Evolutionary conservation across 2,113 vertebrate genomes (phyloP).

Genomic region (Gadus chalcogrammus): DNA sequence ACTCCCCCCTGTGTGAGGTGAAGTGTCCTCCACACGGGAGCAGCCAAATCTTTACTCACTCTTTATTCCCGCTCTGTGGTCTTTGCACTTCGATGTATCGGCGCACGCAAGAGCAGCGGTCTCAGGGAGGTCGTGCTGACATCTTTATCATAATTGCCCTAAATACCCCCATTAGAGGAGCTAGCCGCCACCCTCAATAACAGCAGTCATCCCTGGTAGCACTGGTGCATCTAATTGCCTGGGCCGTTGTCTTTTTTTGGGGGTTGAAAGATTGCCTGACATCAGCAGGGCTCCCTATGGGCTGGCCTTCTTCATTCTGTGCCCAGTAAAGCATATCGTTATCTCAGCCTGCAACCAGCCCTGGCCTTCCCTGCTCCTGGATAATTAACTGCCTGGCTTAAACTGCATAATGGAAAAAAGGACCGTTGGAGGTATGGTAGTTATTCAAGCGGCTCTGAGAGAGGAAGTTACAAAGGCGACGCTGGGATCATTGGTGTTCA

Average conservation of each 20-base stretch:
- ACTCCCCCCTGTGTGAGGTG: no score
- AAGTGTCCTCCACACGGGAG: conserved; percentile 20
- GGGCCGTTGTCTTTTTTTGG: conserved; percentile 46
- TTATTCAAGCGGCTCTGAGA: conserved; percentile 61
- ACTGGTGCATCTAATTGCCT: conserved; percentile 77
- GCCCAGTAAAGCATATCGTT: conserved; percentile 74
- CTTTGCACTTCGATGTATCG: conserved; percentile 57
- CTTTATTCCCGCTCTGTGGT: conserved; percentile 60
- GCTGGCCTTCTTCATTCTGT: conserved; percentile 70
- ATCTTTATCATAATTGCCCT: conserved; percentile 75
- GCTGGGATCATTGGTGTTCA: conserved; percentile 50
- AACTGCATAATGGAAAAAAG: conserved; percentile 67
- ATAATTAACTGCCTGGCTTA: conserved; percentile 79
- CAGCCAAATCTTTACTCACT: conserved; percentile 61
- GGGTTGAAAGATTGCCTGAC: conserved; percentile 73
- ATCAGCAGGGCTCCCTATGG: conserved; percentile 64
- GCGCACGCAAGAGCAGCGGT: conserved; percentile 55
- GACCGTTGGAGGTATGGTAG: conserved; percentile 58
- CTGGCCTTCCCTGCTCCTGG: conserved; percentile 63
- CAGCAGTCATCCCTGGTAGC: conserved; percentile 67
- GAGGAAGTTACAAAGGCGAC: conserved; percentile 53
- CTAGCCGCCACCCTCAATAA: conserved; percentile 72
- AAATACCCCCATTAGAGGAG: conserved; percentile 73
- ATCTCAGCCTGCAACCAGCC: conserved; percentile 69
- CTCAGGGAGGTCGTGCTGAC: conserved; percentile 65